Base-by-base conservation (phyloP, 2,888 invertebrate species). In the Elaeidobius kamerunicus region DNA sequence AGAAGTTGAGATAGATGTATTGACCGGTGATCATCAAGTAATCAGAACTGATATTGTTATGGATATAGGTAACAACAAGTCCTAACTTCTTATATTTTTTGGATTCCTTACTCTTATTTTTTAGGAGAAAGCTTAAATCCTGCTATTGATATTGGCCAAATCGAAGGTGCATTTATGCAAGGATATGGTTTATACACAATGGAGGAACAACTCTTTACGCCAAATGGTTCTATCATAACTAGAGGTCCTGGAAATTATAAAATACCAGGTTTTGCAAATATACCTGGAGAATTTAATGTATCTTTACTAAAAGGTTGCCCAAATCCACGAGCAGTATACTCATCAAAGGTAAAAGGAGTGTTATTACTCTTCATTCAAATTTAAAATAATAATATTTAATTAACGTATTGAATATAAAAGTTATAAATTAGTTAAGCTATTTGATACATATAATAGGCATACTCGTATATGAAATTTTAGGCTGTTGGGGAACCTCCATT, bases 401-500 rank as follows among this genome's bases (percentile, higher is more conserved):
- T 0, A 19, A 12, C 15, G 27, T 41, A n/a, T n/a, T n/a, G n/a
- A n/a, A n/a, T n/a, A n/a, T n/a, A n/a, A n/a, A n/a, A n/a, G n/a
- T n/a, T n/a, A n/a, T n/a, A n/a, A n/a, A n/a, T n/a, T n/a, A n/a
- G n/a, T n/a, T n/a, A n/a, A n/a, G n/a, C n/a, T n/a, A n/a, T n/a
- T n/a, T n/a, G n/a, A n/a, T n/a, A n/a, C n/a, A n/a, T n/a, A n/a
- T n/a, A n/a, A n/a, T n/a, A n/a, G n/a, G n/a, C n/a, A n/a, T n/a
- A n/a, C n/a, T n/a, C n/a, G n/a, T 43, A 42, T 6, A 11, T 14
- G 36, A 30, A 45, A 49, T 11, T 51, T 20, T 75, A 93, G 91
- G 97, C 93, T 55, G 86, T 96, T 32, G 97, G 97, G 0, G 97
- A 98, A 71, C 97, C 97, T 0, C 97, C 97, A 0, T 72, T 97